phyloP scores from a whole-genome alignment of 2,113 vertebrate species.

The Spea bombifrons region DNA sequence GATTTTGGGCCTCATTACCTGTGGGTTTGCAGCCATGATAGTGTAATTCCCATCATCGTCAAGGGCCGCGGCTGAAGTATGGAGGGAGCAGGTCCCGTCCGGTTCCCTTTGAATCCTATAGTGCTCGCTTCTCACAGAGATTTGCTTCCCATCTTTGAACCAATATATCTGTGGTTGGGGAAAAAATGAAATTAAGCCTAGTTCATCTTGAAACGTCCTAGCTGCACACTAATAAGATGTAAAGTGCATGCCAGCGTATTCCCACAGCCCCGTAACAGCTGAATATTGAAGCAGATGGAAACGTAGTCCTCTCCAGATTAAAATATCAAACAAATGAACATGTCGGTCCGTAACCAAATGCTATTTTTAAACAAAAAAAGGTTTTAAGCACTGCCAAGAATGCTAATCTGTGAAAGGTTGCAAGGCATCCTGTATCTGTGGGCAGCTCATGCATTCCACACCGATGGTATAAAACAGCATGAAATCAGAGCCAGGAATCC shows the following conservation, averaged over 20 bases:
- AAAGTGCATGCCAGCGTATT: background rate
- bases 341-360: constrained; percentile 5
- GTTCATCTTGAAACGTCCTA: background rate
- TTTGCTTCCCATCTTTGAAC: constrained; percentile 99
- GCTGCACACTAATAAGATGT: background rate
- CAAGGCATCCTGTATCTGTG: constrained; percentile 37
- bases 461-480: constrained; percentile 32
- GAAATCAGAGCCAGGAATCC: constrained; percentile 16
- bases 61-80: constrained; percentile 77
- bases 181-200: constrained; percentile 14
- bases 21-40: constrained; percentile 88
- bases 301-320: background rate
- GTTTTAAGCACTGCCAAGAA: constrained; percentile 41
- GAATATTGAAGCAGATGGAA: constrained; percentile 26
- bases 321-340: constrained; percentile 39
- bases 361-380: constrained; percentile 40
- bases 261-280: constrained; percentile 15
- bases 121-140: constrained; percentile 92
- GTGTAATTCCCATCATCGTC: constrained; percentile 99
- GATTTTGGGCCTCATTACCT: constrained; percentile 67
- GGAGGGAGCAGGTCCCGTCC: constrained; percentile 88
- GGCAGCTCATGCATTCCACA: constrained; percentile 34
- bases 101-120: constrained; percentile 85
- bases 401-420: constrained; percentile 44
- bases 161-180: constrained; percentile 82